Evolutionary conservation across 64 coral and sea anemone genomes (phyloP).

Genomic region (Trachythela sp.): DNA sequence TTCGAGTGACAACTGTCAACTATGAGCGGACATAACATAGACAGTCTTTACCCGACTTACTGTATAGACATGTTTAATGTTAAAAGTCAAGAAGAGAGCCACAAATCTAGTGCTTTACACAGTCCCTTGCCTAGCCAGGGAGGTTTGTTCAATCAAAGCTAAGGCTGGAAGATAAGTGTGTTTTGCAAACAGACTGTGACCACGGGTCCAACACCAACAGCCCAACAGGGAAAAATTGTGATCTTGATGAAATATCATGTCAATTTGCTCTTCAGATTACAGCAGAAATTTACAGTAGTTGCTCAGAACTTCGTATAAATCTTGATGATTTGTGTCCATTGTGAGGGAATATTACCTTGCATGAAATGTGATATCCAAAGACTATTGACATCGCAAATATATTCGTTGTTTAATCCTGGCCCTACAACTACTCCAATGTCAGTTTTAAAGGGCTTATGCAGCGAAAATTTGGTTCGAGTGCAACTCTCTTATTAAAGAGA

Average conservation of each 20-base stretch:
- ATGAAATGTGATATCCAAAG: background rate
- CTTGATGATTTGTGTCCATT: background rate
- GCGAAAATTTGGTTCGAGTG: too few species aligned
- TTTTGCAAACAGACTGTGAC: background rate
- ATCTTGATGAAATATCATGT: background rate
- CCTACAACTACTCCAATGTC: slow-evolving; percentile 18
- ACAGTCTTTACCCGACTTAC: too few species aligned
- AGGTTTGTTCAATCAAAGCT: background rate
- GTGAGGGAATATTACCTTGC: background rate
- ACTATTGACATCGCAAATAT: background rate
- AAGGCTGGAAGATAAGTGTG: background rate
- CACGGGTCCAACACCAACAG: background rate
- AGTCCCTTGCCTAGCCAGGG: background rate
- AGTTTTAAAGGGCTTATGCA: too few species aligned
- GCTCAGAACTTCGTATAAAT: background rate
- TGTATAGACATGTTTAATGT: background rate
- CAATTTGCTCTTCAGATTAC: background rate
- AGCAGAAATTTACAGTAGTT: background rate
- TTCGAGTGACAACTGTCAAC: too few species aligned
- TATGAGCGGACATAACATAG: too few species aligned
- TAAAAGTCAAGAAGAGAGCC: background rate
- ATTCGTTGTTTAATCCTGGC: slow-evolving; percentile 40
- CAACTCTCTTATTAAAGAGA: too few species aligned
- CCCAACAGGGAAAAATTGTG: background rate
- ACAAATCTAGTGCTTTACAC: background rate